Evolutionary conservation across 2,888 invertebrate species (phyloP).

Genomic region (Polyploca ridens): DNA sequence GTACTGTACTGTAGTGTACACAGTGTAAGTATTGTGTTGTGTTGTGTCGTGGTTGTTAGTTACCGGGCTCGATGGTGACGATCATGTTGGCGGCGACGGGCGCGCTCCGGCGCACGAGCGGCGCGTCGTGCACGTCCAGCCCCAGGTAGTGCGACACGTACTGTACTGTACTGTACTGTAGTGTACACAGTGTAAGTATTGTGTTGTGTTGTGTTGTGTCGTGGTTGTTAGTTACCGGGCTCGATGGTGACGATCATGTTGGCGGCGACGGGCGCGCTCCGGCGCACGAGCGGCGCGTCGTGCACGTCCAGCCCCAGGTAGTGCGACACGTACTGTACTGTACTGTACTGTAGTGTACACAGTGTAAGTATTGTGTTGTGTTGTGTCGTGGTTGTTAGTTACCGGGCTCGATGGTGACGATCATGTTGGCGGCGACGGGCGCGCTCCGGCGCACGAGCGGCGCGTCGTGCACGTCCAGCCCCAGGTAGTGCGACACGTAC

Average conservation of each 20-base stretch:
- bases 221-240: slow-evolving; percentile 86
- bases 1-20: too few relatives aligned
- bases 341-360: too few relatives aligned
- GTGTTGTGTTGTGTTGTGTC: too few relatives aligned
- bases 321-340: slow-evolving; percentile 89
- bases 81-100: slow-evolving; percentile 92
- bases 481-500: slow-evolving; percentile 96
- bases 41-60: too few relatives aligned
- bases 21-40: too few relatives aligned
- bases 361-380: too few relatives aligned
- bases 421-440: slow-evolving; percentile 91
- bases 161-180: too few relatives aligned
- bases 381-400: too few relatives aligned
- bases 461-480: slow-evolving; percentile 99
- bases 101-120: slow-evolving; percentile 89
- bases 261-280: slow-evolving; percentile 87
- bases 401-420: too few relatives aligned
- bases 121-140: slow-evolving; percentile 99
- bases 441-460: slow-evolving; percentile 89
- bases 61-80: too few relatives aligned
- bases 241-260: slow-evolving; percentile 98
- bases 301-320: slow-evolving; percentile 99
- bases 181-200: too few relatives aligned
- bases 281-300: slow-evolving; percentile 92
- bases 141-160: slow-evolving; percentile 97